A percentile compares a stretch with the other conserved stretches of the same genome.
Evolutionary conservation across 92 coral and sea anemone genomes (phyloP).

Genomic region (Paramuricea clavata): DNA sequence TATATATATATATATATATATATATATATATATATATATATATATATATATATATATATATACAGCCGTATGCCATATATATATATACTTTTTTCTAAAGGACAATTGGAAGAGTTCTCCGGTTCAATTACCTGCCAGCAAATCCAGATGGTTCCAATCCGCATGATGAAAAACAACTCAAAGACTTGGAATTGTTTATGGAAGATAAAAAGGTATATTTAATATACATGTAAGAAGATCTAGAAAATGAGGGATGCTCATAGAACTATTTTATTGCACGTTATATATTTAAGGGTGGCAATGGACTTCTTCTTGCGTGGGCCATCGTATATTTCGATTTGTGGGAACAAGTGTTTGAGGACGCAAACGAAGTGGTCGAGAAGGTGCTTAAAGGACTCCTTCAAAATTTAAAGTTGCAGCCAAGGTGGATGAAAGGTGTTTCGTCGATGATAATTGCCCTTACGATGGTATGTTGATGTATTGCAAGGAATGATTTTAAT

Average conservation of each 20-base stretch:
- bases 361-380: not conserved
- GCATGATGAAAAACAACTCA: not conserved
- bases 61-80: too few species aligned
- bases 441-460: slow-evolving; percentile 18
- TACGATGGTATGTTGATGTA: slow-evolving; percentile 15
- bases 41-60: too few species aligned
- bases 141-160: too few species aligned
- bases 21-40: too few species aligned
- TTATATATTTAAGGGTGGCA: too few species aligned
- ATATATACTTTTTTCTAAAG: too few species aligned
- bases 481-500: not conserved
- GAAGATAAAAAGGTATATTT: not conserved
- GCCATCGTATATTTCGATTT: too few species aligned
- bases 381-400: not conserved
- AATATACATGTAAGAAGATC: not conserved
- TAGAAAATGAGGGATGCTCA: not conserved
- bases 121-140: too few species aligned
- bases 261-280: too few species aligned
- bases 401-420: not conserved
- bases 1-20: too few species aligned
- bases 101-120: too few species aligned
- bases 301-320: too few species aligned
- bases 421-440: slow-evolving; percentile 23
- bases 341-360: not conserved
- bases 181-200: not conserved